Base-by-base conservation (phyloP, 2,888 invertebrate species). In the Pelosia muscerda region DNA sequence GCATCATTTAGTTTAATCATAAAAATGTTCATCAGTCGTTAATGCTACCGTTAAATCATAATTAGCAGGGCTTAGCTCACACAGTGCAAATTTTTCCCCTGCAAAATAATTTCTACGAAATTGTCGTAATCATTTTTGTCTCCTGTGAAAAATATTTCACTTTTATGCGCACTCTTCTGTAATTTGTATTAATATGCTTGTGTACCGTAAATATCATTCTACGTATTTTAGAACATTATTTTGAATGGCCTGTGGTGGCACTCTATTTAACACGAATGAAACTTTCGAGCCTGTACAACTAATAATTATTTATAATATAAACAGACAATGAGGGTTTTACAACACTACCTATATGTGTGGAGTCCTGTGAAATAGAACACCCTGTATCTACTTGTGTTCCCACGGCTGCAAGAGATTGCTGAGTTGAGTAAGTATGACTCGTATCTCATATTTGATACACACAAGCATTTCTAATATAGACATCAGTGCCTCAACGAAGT, bases 31-130 rank as follows among this genome's bases (percentile, higher is more conserved):
- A 80, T 78, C 80, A 79, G 74, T 69, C 71, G 65, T 69, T 74
- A 75, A 70, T 73, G 75, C 73, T 81, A 80, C 81, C 85, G 85
- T 87, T 87, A 87, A 85, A 86, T 86, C 83, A 86, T 82, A 87
- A 87, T 87, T 87, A 87, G 86, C 78, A 67, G 63, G 75, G 78
- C 23, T 77, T 71, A 73, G 76, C 74, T 76, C 77, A 75, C 72
- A 79, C 79, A 81, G 80, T 77, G 78, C 78, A 76, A 81, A 82
- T 85, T 82, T 78, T 71, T 81, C 73, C 73, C 73, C 75, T 72
- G 68, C 72, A 71, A 78, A 78, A 76, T 75, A 71, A 76, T 78
- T 73, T 72, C 69, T 66, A 60, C 66, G 55, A 78, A 74, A 73
- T 76, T 49, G 73, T 77, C 69, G 64, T 75, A 69, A 70, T 79